These are phyloP conservation scores for Chrysodeixis includens DNA, from an alignment of 2,888 invertebrate species.

Conservation along the genomic window DNA sequence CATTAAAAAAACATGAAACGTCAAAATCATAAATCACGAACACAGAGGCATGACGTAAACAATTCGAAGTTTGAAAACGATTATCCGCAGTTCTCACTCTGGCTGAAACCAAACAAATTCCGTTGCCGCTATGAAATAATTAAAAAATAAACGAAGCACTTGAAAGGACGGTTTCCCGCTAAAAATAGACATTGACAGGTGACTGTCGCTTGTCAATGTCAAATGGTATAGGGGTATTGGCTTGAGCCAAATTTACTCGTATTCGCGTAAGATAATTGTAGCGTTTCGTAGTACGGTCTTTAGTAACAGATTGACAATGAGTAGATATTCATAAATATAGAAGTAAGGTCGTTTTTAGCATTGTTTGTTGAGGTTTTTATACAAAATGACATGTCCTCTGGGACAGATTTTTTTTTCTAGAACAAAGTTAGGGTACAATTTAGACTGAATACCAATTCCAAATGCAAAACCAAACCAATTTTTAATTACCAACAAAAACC, in stretches of 20 bases:
- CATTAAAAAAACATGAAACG: slow-evolving; percentile 3
- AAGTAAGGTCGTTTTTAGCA: no score
- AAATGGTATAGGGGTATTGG: slow-evolving; percentile 3
- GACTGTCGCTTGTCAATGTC: slow-evolving; percentile 8
- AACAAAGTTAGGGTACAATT: no score
- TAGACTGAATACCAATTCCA: no score
- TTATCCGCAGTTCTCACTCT: background rate
- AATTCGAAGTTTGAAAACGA: background rate
- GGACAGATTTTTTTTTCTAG: no score
- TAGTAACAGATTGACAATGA: no score
- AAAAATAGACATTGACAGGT: slow-evolving; percentile 8
- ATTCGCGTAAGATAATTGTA: background rate
- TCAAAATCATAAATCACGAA: slow-evolving; percentile 1
- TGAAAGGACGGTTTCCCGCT: slow-evolving; percentile 4
- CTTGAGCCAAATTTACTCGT: background rate
- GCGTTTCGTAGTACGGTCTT: background rate
- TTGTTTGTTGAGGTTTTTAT: no score
- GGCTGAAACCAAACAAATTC: slow-evolving; percentile 1
- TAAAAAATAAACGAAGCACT: slow-evolving; percentile 9
- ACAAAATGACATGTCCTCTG: no score
- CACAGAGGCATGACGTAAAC: background rate
- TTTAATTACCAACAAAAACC: no score
- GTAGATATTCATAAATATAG: no score
- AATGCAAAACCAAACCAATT: no score
- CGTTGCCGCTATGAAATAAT: slow-evolving; percentile 2